Evolutionary conservation across 1,140 invertebrate genomes (phyloP).

Genomic region (Drosophila punjabiensis): DNA sequence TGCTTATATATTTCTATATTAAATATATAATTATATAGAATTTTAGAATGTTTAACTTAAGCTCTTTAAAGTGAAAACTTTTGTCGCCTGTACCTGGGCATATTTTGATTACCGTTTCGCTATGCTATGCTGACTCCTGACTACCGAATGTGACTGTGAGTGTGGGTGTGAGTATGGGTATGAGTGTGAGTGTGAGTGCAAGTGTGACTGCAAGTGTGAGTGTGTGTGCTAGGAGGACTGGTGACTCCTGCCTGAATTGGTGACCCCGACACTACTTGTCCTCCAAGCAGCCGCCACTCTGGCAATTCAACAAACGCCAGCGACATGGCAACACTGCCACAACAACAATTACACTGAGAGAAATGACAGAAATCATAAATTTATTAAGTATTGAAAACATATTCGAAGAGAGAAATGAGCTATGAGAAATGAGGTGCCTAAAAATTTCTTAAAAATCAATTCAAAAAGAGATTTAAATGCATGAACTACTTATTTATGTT

Average conservation of each 20-base stretch:
- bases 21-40: too few species aligned
- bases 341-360: constrained; percentile 27
- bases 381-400: not conserved
- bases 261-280: constrained; percentile 45
- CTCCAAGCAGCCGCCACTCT: constrained; percentile 33
- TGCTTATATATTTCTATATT: too few species aligned
- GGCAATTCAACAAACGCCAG: constrained; percentile 51
- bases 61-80: not conserved
- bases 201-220: not conserved
- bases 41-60: too few species aligned
- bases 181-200: constrained; percentile 13
- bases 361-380: not conserved
- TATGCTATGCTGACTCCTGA: constrained; percentile 13
- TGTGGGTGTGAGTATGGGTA: constrained; percentile 25
- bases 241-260: constrained; percentile 44
- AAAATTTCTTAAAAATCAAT: too few species aligned
- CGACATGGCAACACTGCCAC: constrained; percentile 50
- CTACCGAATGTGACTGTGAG: not conserved
- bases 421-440: too few species aligned
- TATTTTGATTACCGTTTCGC: constrained; percentile 56
- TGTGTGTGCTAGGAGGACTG: constrained; percentile 20
- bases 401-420: too few species aligned
- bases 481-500: too few species aligned
- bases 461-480: too few species aligned
- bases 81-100: constrained; percentile 41